Evolutionary conservation across 2,113 vertebrate genomes (phyloP).

Genomic region (Saguinus midas): DNA sequence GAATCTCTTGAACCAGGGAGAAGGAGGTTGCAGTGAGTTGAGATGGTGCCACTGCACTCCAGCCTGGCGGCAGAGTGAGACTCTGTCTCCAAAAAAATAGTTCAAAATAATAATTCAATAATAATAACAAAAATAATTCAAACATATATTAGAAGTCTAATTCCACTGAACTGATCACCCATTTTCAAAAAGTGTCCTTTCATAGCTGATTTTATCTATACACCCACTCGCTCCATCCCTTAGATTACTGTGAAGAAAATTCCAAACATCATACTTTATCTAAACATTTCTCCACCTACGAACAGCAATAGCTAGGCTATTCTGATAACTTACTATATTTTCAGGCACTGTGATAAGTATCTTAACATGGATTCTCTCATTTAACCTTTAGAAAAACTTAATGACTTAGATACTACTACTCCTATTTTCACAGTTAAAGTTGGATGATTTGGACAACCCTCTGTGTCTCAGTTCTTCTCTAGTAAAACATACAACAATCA

Average conservation of each 20-base stretch:
- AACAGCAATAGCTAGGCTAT: neutral
- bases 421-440: neutral
- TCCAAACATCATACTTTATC: neutral
- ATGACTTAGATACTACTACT: neutral
- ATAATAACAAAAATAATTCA: neutral
- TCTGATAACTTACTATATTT: neutral
- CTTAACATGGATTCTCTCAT: neutral
- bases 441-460: neutral
- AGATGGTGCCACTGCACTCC: no score
- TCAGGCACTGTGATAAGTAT: neutral
- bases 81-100: no score
- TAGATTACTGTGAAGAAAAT: neutral
- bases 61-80: no score
- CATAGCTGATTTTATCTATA: neutral
- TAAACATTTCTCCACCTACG: conserved; percentile 19
- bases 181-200: neutral
- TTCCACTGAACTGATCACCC: neutral
- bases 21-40: no score
- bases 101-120: neutral
- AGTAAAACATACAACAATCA: neutral
- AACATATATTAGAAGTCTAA: neutral
- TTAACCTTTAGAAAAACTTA: neutral
- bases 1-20: no score
- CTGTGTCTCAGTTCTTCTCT: neutral
- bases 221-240: neutral